Base-by-base conservation (phyloP, 2,113 vertebrate genomes). In the Drymodes brunneopygia region DNA sequence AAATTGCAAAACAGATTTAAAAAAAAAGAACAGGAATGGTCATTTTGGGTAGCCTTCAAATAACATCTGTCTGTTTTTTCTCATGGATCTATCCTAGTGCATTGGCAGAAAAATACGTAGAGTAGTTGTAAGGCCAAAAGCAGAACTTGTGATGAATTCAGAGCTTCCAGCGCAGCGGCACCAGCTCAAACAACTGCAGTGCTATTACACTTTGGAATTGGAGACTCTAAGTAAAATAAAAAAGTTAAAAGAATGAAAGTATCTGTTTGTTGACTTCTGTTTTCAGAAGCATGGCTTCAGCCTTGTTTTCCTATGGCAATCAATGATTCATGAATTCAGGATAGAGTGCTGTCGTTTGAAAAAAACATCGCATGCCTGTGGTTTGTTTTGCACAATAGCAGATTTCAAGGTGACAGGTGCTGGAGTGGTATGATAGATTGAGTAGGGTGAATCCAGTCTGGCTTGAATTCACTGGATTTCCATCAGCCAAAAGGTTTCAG, bases 331-430 rank as follows among this genome's bases (percentile, higher is more conserved):
- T 95, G 95, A 94, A 88, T 97, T 89, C 2, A 0, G 80, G 84
- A 90, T 91, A 66, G 90, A 82, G 66, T 78, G 64, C 80, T 93
- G 77, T 96, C 50, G 0, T 93, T 91, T 94, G 90, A 91, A 95
- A 93, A 91, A 95, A 94, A 71, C 79, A 88, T 38, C 54, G 60
- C 92, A 70, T 94, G 69, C 92, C 92, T 96, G 90, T 96, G 96
- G 95, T 95, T 97, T 97, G 84, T 93, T 96, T 92, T 94, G 86
- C 95, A 95, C 91, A 81, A 84, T 93, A 95, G 92, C 86, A 90
- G 94, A 88, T 97, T 95, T 94, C 81, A 74, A 61, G 90, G 92
- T 97, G 95, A 90, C 81, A 96, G 69, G 92, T 90, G 81, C 89
- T 95, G 86, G 86, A 95, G 83, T 77, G 40, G 19, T 85, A 20